Conservation (phyloP, 2,888 invertebrate genomes). For the Strigamia maritima region DNA sequence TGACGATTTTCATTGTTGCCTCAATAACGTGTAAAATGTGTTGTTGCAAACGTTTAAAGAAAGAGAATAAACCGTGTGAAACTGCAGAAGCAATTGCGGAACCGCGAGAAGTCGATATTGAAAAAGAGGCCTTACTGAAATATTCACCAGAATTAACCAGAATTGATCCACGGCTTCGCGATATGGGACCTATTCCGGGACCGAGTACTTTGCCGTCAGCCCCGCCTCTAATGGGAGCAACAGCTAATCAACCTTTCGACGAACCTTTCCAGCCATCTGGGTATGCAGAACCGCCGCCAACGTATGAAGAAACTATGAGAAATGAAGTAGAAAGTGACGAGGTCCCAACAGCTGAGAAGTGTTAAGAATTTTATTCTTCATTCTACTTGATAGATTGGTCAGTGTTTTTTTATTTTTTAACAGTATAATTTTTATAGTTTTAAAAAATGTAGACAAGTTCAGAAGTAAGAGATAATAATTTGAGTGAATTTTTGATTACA, state of each 20-base stretch:
- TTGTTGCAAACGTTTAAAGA: not conserved
- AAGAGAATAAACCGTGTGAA: not conserved
- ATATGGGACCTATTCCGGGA: slow-evolving; percentile 13
- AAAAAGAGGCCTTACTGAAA: not conserved
- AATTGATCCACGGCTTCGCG: not conserved
- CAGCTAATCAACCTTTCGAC: not conserved
- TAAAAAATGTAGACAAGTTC: too few relatives aligned
- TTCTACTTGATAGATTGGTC: too few relatives aligned
- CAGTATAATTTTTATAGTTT: too few relatives aligned
- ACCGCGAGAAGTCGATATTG: not conserved
- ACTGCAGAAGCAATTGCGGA: not conserved
- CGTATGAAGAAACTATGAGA: slow-evolving; percentile 29
- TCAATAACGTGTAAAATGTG: not conserved
- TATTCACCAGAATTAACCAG: not conserved
- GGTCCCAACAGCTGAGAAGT: not conserved
- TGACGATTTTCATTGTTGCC: not conserved
- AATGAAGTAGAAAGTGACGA: not conserved
- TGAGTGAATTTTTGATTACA: too few relatives aligned
- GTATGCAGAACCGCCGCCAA: slow-evolving; percentile 22
- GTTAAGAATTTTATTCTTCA: not conserved
- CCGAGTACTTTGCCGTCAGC: not conserved
- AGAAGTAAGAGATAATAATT: too few relatives aligned
- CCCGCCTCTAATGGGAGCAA: not conserved
- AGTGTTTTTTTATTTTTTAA: too few relatives aligned
- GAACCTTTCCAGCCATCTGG: not conserved